phyloP scores from a whole-genome alignment of 1,140 invertebrate species.

The Gryllus bimaculatus region DNA sequence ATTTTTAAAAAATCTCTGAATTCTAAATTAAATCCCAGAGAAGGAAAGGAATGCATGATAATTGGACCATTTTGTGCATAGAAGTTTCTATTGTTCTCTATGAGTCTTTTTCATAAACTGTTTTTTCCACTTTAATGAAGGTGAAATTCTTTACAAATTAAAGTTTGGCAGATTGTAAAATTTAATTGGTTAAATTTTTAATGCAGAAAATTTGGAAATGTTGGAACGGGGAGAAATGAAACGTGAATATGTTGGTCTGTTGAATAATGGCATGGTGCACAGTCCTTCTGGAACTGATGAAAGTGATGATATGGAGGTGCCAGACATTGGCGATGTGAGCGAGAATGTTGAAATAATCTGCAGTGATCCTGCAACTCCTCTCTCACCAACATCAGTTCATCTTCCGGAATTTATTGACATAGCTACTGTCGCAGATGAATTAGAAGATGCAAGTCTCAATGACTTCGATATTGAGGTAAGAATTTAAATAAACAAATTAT shows the following conservation, averaged over 20 bases:
- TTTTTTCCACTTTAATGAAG: too few relatives aligned
- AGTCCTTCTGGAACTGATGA: constrained; percentile 40
- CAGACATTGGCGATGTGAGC: constrained; percentile 34
- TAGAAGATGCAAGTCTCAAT: constrained; percentile 19
- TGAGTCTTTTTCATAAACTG: too few relatives aligned
- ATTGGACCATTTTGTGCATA: too few relatives aligned
- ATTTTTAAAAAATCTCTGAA: too few relatives aligned
- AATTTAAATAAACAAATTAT: neutral
- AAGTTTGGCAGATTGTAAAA: too few relatives aligned
- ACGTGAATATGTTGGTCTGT: constrained; percentile 38
- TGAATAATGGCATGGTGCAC: constrained; percentile 37
- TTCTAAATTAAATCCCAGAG: too few relatives aligned
- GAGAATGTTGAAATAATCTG: constrained; percentile 32
- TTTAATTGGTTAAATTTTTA: neutral
- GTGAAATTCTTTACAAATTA: too few relatives aligned
- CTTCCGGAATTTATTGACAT: constrained; percentile 32
- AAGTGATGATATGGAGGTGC: constrained; percentile 28
- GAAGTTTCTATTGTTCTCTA: too few relatives aligned
- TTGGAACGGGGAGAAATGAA: constrained; percentile 80
- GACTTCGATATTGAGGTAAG: constrained; percentile 33
- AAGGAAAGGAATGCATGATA: too few relatives aligned
- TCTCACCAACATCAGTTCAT: constrained; percentile 24
- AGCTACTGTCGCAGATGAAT: constrained; percentile 31
- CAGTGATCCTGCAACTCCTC: constrained; percentile 33
- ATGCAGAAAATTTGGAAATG: constrained; percentile 62